Evolutionary conservation across 2,113 vertebrate genomes (phyloP), one percentile per base, ranked within the genome.

Genomic region (Gambusia affinis): DNA sequence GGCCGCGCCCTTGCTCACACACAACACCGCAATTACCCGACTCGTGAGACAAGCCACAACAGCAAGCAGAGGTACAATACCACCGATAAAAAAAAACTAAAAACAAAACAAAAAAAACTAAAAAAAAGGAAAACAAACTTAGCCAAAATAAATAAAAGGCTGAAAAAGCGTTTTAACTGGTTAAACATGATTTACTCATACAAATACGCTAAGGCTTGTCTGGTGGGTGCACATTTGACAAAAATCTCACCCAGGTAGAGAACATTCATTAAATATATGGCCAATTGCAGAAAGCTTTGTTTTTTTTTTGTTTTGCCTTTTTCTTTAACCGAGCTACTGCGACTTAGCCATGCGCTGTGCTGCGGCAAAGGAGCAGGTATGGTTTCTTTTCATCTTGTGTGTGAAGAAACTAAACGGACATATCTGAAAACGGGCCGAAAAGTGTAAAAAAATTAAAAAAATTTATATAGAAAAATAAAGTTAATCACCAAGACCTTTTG

Each of bases 341-440:
- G 78, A 76, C 22, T 73, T 78, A 77, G 83, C 85, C 93, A 93
- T 92, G 92, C 93, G 89, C 39, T 84, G 64, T 72, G 87, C 90
- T 85, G 88, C 78, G 11, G 82, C 81, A 85, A 86, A 67, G 67
- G 79, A 91, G 87, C 88, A 71, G 67, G 19, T 57, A 77, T 60
- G 64, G 10, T 70, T 78, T 44, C 51, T 27, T 63, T 78, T 35
- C 17, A 71, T 60, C 64, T 70, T 1, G 60, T 64, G n/a, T 66
- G 14, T 44, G 54, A 1, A 54, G 15, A 64, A 64, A 37, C 60
- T 1, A 57, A 27, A 71, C 44, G 73, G 8, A 66, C 30, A 51
- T 28, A 39, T 64, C n/a, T 80, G 37, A 27, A 44, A 78, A 27
- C 51, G n/a, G 73, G 37, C 44, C 5, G 44, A 69, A 79, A 76